Percentiles rank a stretch among this genome's conserved stretches.
phyloP scores from a whole-genome alignment of 2,888 invertebrate species.

The Petrophora chlorosata region DNA sequence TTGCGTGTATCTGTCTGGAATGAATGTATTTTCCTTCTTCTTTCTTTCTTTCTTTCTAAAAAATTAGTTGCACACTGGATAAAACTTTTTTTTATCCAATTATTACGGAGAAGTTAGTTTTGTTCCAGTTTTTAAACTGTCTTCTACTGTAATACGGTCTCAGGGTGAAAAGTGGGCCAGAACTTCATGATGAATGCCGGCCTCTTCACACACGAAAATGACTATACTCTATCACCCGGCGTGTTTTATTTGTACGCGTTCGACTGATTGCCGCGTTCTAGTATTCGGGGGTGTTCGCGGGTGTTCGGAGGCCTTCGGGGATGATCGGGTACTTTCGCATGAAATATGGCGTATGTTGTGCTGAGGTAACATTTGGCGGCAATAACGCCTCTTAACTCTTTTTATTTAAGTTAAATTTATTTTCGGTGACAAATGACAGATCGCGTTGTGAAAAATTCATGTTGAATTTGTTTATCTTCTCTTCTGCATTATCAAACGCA shows the following conservation, averaged over 20 bases:
- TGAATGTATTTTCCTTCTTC: no score
- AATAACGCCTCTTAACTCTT: constrained; percentile 39
- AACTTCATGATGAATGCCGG: constrained; percentile 55
- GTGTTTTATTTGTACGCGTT: constrained; percentile 57
- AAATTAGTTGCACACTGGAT: no score
- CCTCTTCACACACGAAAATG: constrained; percentile 57
- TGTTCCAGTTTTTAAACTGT: constrained; percentile 1
- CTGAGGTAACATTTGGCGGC: constrained; percentile 46
- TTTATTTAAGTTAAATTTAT: no score
- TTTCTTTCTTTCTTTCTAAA: no score
- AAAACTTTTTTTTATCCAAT: no score
- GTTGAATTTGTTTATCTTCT: no score
- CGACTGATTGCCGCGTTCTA: constrained; percentile 44
- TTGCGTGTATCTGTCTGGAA: no score
- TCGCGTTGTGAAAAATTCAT: no score
- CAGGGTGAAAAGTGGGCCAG: constrained; percentile 58
- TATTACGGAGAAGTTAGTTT: not conserved
- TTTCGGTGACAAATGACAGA: no score
- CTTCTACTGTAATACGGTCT: constrained; percentile 39
- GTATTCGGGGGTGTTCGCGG: constrained; percentile 41
- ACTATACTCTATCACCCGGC: constrained; percentile 56
- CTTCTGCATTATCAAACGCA: no score
- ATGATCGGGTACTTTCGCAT: constrained; percentile 41
- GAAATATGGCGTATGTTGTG: constrained; percentile 40
- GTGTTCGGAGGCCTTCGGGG: constrained; percentile 36